phyloP scores from a whole-genome alignment of 2,888 invertebrate species.

The Phyllotreta striolata region DNA sequence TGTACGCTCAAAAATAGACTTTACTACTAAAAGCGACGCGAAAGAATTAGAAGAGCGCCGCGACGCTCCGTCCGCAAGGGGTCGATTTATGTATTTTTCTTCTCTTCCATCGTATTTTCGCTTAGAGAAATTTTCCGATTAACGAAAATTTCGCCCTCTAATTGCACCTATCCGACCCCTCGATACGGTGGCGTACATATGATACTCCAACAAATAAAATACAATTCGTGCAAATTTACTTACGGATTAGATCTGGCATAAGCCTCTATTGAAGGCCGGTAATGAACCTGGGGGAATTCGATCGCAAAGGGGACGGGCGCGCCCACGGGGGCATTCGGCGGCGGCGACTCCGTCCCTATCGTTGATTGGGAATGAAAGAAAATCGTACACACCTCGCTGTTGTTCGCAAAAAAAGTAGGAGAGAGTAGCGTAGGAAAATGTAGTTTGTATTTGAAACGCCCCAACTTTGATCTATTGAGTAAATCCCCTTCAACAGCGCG shows the following conservation, averaged over 20 bases:
- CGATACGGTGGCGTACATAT: conserved; percentile 26
- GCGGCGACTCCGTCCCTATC: conserved; percentile 26
- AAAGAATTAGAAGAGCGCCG: conserved; percentile 17
- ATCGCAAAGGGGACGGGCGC: conserved; percentile 42
- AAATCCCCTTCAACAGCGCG: too few relatives aligned
- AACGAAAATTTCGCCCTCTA: conserved; percentile 11
- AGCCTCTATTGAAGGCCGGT: conserved; percentile 41
- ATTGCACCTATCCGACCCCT: conserved; percentile 23
- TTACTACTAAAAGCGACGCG: conserved; percentile 31
- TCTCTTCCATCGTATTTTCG: too few relatives aligned
- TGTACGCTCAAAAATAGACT: conserved; percentile 42
- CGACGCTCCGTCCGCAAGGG: neutral
- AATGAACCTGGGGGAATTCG: conserved; percentile 46
- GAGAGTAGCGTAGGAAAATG: conserved; percentile 20
- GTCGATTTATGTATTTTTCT: neutral
- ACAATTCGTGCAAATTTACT: conserved; percentile 46
- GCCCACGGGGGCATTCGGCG: conserved; percentile 34
- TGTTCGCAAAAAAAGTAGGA: conserved; percentile 29
- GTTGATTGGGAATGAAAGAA: conserved; percentile 40
- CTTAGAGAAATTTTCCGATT: too few relatives aligned
- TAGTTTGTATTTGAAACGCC: neutral
- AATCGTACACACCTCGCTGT: conserved; percentile 28
- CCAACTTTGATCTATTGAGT: too few relatives aligned
- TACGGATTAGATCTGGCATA: conserved; percentile 44
- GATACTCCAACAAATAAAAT: conserved; percentile 40